Percentiles rank a stretch among this genome's conserved stretches.
These are phyloP conservation scores for Pheosia gnoma DNA, from an alignment of 2,888 invertebrate genomes.

Conservation along the genomic window DNA sequence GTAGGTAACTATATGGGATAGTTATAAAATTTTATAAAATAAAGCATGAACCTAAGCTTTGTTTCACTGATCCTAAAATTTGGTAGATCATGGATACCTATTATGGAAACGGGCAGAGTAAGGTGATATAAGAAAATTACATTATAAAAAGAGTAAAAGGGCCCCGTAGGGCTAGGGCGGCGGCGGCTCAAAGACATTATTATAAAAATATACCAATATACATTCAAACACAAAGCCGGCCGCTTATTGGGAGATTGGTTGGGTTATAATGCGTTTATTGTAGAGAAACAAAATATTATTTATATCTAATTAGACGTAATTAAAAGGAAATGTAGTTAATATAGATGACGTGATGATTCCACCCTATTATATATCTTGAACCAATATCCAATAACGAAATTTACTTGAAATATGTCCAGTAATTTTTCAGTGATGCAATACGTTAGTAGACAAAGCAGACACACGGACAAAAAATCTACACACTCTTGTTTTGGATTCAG, in stretches of 20 bases:
- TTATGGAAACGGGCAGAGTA: conserved; percentile 54
- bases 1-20: neutral
- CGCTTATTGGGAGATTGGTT: conserved; percentile 40
- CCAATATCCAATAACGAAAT: no score
- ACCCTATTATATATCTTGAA: no score
- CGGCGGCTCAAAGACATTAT: conserved; percentile 67
- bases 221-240: conserved; percentile 72
- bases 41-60: conserved; percentile 1
- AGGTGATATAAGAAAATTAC: conserved; percentile 81
- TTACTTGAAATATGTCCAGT: no score
- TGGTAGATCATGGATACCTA: conserved; percentile 38
- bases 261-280: neutral
- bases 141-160: conserved; percentile 74
- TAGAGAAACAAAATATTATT: conserved; percentile 7
- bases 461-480: no score
- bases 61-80: conserved; percentile 34
- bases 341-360: no score
- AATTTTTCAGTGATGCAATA: no score
- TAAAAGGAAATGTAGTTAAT: neutral
- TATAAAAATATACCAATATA: conserved; percentile 78
- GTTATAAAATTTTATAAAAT: neutral
- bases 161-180: conserved; percentile 62
- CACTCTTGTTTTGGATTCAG: no score
- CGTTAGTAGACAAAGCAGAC: no score
- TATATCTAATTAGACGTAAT: conserved; percentile 6